phyloP scores from a whole-genome alignment of 2,797 vertebrate genomes.

The Uromys caudimaculatus region DNA sequence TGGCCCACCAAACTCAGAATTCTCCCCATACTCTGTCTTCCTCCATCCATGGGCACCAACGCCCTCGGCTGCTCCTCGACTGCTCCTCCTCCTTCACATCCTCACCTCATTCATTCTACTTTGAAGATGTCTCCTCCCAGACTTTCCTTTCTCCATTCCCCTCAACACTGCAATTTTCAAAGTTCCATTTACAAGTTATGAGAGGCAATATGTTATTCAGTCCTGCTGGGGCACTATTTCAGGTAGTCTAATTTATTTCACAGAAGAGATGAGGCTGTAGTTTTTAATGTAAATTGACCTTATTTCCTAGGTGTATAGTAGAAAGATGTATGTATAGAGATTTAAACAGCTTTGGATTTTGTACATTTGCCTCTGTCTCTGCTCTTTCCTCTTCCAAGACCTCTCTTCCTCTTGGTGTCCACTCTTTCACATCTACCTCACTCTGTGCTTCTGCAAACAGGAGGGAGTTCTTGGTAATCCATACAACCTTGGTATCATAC shows the following conservation, averaged over 20 bases:
- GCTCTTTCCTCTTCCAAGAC: background rate
- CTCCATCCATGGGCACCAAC: too few species aligned
- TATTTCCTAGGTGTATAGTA: slow-evolving; percentile 31
- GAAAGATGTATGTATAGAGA: slow-evolving; percentile 33
- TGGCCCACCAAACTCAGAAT: background rate
- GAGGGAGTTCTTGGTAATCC: background rate
- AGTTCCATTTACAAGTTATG: slow-evolving; percentile 50
- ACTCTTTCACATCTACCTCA: background rate
- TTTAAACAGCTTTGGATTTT: slow-evolving; percentile 34
- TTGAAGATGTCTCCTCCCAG: background rate
- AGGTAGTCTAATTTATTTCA: slow-evolving; percentile 48
- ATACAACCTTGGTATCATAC: background rate
- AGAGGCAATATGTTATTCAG: slow-evolving; percentile 38
- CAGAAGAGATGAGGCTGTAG: slow-evolving; percentile 47
- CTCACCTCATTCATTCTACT: background rate
- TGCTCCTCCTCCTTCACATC: background rate
- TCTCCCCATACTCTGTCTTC: background rate
- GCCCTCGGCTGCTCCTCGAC: background rate
- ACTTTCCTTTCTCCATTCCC: background rate
- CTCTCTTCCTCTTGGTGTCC: background rate
- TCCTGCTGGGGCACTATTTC: background rate
- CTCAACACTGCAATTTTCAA: background rate
- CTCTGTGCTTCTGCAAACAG: background rate
- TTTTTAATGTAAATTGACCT: slow-evolving; percentile 68
- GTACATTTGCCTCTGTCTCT: background rate